phyloP scores from a whole-genome alignment of 1,140 invertebrate genomes.

The Araneus ventricosus region DNA sequence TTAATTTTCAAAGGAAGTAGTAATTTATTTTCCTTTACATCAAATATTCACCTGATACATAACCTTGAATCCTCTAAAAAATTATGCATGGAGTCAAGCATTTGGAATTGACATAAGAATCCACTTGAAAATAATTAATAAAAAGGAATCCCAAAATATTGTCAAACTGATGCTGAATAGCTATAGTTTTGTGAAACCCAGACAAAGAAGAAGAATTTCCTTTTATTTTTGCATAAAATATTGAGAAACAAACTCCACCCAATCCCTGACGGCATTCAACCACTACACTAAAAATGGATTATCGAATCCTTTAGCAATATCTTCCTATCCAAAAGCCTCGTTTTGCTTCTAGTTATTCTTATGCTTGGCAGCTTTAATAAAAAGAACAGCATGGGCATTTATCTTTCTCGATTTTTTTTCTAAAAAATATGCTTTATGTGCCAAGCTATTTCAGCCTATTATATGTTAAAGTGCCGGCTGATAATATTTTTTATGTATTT shows the following conservation, averaged over 20 bases:
- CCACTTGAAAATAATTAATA: neutral
- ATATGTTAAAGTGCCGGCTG: too few species aligned
- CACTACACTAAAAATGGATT: neutral
- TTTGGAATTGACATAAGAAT: too few species aligned
- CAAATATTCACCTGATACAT: too few species aligned
- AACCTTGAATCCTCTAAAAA: too few species aligned
- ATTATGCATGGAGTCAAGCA: too few species aligned
- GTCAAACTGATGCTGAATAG: too few species aligned
- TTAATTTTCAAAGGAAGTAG: too few species aligned
- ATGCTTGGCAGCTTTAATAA: neutral
- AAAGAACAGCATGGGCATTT: neutral
- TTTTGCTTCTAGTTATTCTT: neutral
- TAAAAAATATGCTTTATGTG: too few species aligned
- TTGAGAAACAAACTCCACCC: neutral
- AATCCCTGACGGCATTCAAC: neutral
- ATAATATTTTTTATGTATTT: too few species aligned
- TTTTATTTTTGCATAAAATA: neutral
- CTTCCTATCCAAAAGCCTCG: neutral
- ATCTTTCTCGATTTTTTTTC: too few species aligned
- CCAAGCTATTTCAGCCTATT: too few species aligned
- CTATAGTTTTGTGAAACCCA: neutral
- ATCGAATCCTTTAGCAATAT: neutral
- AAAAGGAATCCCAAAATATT: neutral
- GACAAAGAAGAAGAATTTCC: neutral
- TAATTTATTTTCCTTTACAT: too few species aligned